A percentile compares a stretch with the other conserved stretches of the same genome.
Conservation (phyloP, 2,797 vertebrate genomes). For the Anabas testudineus region DNA sequence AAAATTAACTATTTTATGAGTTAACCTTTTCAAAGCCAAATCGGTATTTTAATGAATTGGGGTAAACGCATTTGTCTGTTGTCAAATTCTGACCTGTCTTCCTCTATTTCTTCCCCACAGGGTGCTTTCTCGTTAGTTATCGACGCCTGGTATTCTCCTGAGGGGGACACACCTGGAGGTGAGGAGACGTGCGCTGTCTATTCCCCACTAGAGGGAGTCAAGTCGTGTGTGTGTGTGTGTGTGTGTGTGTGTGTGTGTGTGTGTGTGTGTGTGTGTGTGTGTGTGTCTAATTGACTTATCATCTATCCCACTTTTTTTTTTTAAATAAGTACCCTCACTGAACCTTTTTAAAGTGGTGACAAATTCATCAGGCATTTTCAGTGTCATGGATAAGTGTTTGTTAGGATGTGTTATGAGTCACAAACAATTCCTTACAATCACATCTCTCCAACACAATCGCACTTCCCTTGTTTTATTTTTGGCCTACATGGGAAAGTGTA, state of each 20-base stretch:
- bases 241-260: too few relatives aligned
- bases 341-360: constrained; percentile 28
- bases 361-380: constrained; percentile 48
- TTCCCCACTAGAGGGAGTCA: constrained; percentile 87
- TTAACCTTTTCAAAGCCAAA: too few relatives aligned
- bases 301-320: constrained; percentile 15
- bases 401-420: constrained; percentile 75
- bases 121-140: constrained; percentile 96
- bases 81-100: constrained; percentile 16
- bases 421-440: constrained; percentile 82
- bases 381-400: constrained; percentile 47
- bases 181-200: constrained; percentile 55
- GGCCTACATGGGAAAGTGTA: constrained; percentile 98
- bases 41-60: background rate
- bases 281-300: background rate
- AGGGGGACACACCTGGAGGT: constrained; percentile 89
- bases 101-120: constrained; percentile 74
- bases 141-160: constrained; percentile 91
- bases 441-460: constrained; percentile 94
- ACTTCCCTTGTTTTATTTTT: constrained; percentile 99
- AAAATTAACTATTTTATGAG: background rate
- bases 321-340: constrained; percentile 26
- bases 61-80: background rate
- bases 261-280: too few relatives aligned
- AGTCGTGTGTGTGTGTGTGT: background rate